phyloP scores from a whole-genome alignment of 2,113 vertebrate genomes.

The Tor tambroides region DNA sequence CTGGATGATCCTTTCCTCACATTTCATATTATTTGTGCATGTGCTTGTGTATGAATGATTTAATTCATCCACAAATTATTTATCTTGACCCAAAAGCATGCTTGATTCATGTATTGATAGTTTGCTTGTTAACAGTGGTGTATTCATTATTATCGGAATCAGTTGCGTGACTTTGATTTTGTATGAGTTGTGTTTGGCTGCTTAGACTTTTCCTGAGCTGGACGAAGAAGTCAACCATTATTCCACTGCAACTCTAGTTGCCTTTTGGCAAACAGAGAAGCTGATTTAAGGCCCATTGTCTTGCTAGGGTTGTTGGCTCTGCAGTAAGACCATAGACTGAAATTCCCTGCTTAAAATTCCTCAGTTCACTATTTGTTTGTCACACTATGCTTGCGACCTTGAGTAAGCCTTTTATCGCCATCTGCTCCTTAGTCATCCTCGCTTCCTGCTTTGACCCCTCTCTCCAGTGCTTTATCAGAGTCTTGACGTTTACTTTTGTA shows the following conservation, averaged over 20 bases:
- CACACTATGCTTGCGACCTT: slow-evolving; percentile 17
- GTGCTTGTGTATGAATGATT: not conserved
- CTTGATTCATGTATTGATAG: not conserved
- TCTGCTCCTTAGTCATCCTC: slow-evolving; percentile 32
- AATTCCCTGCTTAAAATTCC: slow-evolving; percentile 15
- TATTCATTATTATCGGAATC: too few relatives aligned
- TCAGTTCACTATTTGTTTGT: not conserved
- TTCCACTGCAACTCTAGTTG: not conserved
- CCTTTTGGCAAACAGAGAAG: not conserved
- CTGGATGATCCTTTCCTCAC: not conserved
- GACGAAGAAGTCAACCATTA: not conserved
- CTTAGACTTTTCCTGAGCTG: not conserved
- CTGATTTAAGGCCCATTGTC: not conserved
- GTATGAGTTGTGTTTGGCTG: not conserved
- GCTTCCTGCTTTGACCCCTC: not conserved
- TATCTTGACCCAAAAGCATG: not conserved
- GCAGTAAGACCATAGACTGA: not conserved
- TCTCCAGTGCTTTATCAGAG: too few relatives aligned
- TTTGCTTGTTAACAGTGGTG: not conserved
- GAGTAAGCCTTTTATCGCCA: slow-evolving; percentile 1
- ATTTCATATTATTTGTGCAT: not conserved
- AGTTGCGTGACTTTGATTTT: not conserved
- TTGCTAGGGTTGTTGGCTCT: not conserved
- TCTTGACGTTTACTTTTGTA: too few relatives aligned
- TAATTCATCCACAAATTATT: not conserved